phyloP scores from a whole-genome alignment of 1,140 invertebrate genomes.

The Lamellibrachia luymesi region DNA sequence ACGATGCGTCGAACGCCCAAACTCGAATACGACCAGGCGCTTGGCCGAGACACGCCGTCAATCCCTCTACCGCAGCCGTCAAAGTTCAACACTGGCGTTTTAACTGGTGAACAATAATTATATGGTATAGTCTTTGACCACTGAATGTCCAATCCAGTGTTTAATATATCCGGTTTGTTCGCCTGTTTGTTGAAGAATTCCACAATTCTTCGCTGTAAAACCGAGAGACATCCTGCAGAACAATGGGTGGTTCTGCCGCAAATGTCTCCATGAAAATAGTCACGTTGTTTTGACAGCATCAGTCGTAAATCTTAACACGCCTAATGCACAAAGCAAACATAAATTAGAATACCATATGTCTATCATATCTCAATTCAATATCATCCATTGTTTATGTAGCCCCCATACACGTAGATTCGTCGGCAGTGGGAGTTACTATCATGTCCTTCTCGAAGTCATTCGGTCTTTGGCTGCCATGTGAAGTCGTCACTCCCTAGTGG shows the following conservation, averaged over 20 bases:
- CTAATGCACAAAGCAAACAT: background rate
- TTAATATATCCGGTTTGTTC: background rate
- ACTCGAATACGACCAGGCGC: background rate
- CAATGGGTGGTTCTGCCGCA: background rate
- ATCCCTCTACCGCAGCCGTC: background rate
- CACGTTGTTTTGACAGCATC: background rate
- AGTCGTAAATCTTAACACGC: background rate
- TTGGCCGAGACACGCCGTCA: background rate
- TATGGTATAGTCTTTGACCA: background rate
- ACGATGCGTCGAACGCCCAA: background rate
- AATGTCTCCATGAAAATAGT: background rate
- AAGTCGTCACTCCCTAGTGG: background rate
- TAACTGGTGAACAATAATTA: background rate
- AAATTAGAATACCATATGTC: background rate
- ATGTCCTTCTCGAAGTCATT: background rate
- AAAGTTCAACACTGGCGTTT: background rate
- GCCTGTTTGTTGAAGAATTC: background rate
- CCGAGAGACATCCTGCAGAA: background rate
- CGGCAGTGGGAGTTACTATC: background rate
- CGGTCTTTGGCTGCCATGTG: background rate
- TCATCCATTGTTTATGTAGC: background rate
- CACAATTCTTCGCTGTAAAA: background rate
- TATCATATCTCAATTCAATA: background rate
- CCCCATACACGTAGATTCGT: background rate
- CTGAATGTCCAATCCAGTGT: background rate